Evolutionary conservation across 2,888 invertebrate genomes (phyloP), one percentile per base, ranked within the genome.

Genomic region (Drosophila testacea): DNA sequence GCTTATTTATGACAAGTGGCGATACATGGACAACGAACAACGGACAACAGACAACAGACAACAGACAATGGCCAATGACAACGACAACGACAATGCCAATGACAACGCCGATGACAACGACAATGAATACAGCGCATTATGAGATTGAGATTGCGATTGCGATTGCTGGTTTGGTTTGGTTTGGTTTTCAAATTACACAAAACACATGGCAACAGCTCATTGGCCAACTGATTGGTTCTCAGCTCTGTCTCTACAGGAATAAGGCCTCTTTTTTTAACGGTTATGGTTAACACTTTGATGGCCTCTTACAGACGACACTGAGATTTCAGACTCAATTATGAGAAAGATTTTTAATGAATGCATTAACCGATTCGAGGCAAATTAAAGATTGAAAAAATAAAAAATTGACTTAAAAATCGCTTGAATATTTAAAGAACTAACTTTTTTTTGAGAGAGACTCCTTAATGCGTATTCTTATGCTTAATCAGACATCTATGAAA

Each of bases 111-210:
- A 56, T 79, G 74, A 55, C 74, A 75, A 73, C 73, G 73, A 62
- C 64, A 79, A 83, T 85, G 81, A 70, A 82, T 69, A 68, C 76
- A 60, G 60, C 66, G 80, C 71, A 83, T 84, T 83, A 88, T 82
- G 74, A 56, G 74, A 85, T 82, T 79, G 57, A 63, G 59, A 73
- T 73, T 48, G 52, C 56, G 59, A 73, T 73, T 48, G 52, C 56
- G 42, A 77, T 77, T 62, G 77, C 54, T 38, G 61, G 61, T 47
- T 22, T 22, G 22, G 22, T 22, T 22, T 38, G 61, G 61, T 47
- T 62, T 85, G 78, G 66, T 66, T 85, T 79, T 70, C 69, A 83
- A 82, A 82, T 83, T 83, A 76, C 79, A 63, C 81, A 84, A 84
- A 84, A 82, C 85, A 73, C 71, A 65, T 67, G 77, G 66, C 59